Conservation (phyloP, 2,113 vertebrate genomes). For the Channa argus region DNA sequence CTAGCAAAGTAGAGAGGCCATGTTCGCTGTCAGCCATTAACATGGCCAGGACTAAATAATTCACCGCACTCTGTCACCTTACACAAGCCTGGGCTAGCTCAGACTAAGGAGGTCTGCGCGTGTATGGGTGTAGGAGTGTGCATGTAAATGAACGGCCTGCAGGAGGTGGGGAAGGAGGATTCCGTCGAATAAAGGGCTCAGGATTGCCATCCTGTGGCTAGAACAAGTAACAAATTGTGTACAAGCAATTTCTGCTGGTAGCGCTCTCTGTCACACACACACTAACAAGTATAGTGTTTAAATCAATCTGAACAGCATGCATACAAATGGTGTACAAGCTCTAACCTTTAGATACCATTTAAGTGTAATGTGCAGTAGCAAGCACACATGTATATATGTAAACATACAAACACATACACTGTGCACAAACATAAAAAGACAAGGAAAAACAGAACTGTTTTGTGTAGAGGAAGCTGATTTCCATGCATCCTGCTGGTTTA, state of each 20-base stretch:
- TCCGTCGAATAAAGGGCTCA: conserved; percentile 61
- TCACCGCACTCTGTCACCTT: conserved; percentile 79
- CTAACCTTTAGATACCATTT: conserved; percentile 43
- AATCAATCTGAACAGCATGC: conserved; percentile 29
- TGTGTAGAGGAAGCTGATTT: conserved; percentile 72
- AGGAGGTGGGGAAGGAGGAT: conserved; percentile 21
- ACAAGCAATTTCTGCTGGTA: background rate
- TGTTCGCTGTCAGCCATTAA: conserved; percentile 79
- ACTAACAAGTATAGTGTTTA: conserved; percentile 4
- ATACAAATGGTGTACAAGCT: conserved; percentile 30
- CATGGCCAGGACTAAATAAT: conserved; percentile 80
- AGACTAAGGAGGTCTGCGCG: conserved; percentile 31
- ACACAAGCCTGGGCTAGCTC: conserved; percentile 70
- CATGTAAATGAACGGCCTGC: conserved; percentile 21
- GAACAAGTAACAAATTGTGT: conserved; percentile 36
- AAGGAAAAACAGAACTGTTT: conserved; percentile 42
- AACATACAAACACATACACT: conserved; percentile 11
- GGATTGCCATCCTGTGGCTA: conserved; percentile 78
- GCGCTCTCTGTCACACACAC: background rate
- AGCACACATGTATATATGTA: conserved; percentile 20
- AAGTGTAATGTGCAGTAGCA: conserved; percentile 11
- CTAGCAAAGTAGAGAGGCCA: conserved; percentile 63
- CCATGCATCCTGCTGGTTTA: conserved; percentile 70
- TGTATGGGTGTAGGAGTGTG: conserved; percentile 2
- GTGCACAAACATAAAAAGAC: conserved; percentile 25